A percentile compares a stretch with the other conserved stretches of the same genome.
These are phyloP conservation scores for Micoletzkya japonica DNA, from an alignment of 2,888 invertebrate genomes.

Conservation along the genomic window DNA sequence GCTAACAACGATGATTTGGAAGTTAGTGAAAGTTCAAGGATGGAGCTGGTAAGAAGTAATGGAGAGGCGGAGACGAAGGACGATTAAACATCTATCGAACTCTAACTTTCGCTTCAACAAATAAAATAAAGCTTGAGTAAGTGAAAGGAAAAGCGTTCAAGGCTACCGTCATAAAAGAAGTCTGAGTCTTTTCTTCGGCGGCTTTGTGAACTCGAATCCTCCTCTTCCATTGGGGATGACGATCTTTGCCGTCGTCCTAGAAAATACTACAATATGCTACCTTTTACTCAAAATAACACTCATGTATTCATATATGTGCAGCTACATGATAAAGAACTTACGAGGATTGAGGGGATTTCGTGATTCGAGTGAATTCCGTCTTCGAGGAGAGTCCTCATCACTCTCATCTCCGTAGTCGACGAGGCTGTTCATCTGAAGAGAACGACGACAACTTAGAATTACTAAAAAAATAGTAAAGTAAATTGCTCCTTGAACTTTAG, in stretches of 20 bases:
- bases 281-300: background rate
- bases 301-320: too few relatives aligned
- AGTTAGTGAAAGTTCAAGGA: background rate
- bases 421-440: too few relatives aligned
- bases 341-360: too few relatives aligned
- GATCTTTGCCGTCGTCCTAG: too few relatives aligned
- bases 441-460: too few relatives aligned
- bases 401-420: too few relatives aligned
- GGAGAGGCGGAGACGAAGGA: background rate
- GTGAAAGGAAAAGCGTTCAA: too few relatives aligned
- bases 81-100: background rate
- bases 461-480: too few relatives aligned
- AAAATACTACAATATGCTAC: background rate
- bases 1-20: background rate
- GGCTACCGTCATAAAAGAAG: slow-evolving; percentile 2
- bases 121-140: background rate
- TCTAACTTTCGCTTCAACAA: background rate
- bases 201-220: background rate
- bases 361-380: too few relatives aligned
- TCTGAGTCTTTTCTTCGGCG: slow-evolving; percentile 19
- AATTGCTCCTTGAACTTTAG: background rate
- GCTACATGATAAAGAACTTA: too few relatives aligned
- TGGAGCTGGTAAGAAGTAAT: background rate
- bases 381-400: too few relatives aligned
- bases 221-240: too few relatives aligned